phyloP scores from a whole-genome alignment of 2,113 vertebrate genomes.

The Megaleporinus macrocephalus region DNA sequence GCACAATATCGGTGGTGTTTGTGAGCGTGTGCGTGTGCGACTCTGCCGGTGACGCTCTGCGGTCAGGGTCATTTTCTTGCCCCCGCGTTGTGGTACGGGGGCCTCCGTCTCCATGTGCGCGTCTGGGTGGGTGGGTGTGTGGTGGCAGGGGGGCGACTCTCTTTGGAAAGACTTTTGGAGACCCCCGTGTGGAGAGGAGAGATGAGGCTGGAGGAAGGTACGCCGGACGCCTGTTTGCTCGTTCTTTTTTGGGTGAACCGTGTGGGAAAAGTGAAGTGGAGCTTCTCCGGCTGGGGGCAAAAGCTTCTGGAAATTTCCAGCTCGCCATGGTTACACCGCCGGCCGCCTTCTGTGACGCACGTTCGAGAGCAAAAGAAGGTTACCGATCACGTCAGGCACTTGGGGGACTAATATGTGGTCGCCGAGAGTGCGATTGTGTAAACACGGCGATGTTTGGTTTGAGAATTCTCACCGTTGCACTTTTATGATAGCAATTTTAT shows the following conservation, averaged over 20 bases:
- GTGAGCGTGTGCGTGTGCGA: slow-evolving; percentile 19
- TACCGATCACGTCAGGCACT: slow-evolving; percentile 68
- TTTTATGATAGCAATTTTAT: neutral
- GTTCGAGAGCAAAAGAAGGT: slow-evolving; percentile 65
- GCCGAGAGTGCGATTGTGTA: slow-evolving; percentile 48
- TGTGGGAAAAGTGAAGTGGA: slow-evolving; percentile 65
- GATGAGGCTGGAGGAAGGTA: slow-evolving; percentile 50
- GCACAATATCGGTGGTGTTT: slow-evolving; percentile 12
- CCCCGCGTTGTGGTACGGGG: slow-evolving; percentile 10
- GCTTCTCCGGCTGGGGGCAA: slow-evolving; percentile 56
- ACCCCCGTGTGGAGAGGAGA: slow-evolving; percentile 35
- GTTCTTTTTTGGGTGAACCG: slow-evolving; percentile 30
- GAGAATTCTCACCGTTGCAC: slow-evolving; percentile 2
- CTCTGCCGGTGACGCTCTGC: slow-evolving; percentile 28
- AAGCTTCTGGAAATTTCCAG: slow-evolving; percentile 70
- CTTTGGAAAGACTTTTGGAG: slow-evolving; percentile 52
- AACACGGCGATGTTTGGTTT: slow-evolving; percentile 44
- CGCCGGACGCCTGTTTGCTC: slow-evolving; percentile 53
- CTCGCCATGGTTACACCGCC: slow-evolving; percentile 53
- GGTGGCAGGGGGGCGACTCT: slow-evolving; percentile 22
- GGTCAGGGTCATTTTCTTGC: slow-evolving; percentile 23
- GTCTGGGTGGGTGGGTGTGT: neutral
- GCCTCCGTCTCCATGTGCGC: neutral
- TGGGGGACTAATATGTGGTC: slow-evolving; percentile 60
- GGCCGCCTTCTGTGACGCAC: slow-evolving; percentile 66